phyloP scores from a whole-genome alignment of 2,797 vertebrate species.

The Macropus fuliginosus region DNA sequence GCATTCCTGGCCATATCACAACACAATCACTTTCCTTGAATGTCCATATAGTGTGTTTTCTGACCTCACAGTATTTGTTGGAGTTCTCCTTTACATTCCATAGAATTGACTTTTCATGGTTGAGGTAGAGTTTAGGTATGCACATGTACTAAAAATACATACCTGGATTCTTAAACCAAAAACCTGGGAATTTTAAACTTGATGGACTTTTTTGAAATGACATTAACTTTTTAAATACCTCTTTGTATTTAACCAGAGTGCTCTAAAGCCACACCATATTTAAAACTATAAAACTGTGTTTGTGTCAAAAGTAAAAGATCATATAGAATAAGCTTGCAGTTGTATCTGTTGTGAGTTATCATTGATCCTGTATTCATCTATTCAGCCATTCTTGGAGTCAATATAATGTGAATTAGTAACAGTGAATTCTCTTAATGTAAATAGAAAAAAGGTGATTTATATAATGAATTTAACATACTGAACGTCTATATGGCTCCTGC shows the following conservation, averaged over 20 bases:
- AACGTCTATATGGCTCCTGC: constrained; percentile 15
- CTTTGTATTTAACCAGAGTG: background rate
- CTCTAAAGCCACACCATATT: background rate
- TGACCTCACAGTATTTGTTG: background rate
- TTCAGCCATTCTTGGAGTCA: background rate
- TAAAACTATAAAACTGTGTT: background rate
- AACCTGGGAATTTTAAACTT: background rate
- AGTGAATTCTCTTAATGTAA: background rate
- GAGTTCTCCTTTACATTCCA: background rate
- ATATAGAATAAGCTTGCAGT: background rate
- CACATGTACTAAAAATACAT: background rate
- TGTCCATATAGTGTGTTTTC: background rate
- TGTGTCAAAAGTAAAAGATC: background rate
- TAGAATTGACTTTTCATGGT: background rate
- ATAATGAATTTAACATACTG: constrained; percentile 44
- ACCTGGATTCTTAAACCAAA: background rate
- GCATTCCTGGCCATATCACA: background rate
- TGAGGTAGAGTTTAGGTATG: background rate
- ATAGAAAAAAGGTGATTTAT: background rate
- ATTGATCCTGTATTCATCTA: background rate
- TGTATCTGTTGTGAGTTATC: background rate
- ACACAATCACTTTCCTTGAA: background rate
- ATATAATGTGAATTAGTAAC: background rate
- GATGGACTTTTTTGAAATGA: background rate
- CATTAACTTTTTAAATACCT: background rate